A percentile compares a stretch with the other conserved stretches of the same genome.
These are phyloP conservation scores for Drosophila orosa DNA, from an alignment of 1,140 invertebrate genomes.

Conservation along the genomic window DNA sequence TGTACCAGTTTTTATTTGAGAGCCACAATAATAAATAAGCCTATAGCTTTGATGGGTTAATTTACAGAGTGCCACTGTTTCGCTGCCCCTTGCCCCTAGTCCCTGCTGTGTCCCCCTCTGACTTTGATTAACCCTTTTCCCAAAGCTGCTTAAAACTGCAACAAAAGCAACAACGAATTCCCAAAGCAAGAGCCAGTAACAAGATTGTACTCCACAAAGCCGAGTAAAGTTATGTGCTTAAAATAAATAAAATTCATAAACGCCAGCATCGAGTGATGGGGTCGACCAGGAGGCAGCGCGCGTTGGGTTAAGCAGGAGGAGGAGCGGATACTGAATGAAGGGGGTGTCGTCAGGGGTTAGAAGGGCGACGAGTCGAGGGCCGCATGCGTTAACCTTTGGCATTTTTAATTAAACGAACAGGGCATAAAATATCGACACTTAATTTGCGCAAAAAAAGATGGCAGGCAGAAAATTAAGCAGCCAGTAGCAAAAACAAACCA, in stretches of 20 bases:
- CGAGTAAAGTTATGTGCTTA: conserved; percentile 64
- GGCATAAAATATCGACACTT: conserved; percentile 82
- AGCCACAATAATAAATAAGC: conserved; percentile 22
- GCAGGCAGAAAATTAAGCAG: conserved; percentile 77
- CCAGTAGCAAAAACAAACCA: conserved; percentile 48
- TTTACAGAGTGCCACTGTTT: conserved; percentile 37
- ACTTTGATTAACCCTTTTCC: conserved; percentile 71
- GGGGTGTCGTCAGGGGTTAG: conserved; percentile 15
- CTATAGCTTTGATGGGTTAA: conserved; percentile 35
- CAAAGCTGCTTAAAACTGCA: conserved; percentile 76
- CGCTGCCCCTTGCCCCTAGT: neutral
- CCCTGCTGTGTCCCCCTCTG: neutral
- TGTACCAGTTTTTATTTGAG: conserved; percentile 3
- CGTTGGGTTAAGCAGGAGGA: neutral
- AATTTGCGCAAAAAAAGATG: conserved; percentile 76
- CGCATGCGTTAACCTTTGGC: conserved; percentile 78
- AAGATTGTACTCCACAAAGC: conserved; percentile 47
- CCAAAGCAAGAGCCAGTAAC: conserved; percentile 59
- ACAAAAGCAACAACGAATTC: conserved; percentile 39
- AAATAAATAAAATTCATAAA: conserved; percentile 79
- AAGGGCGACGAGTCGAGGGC: conserved; percentile 40
- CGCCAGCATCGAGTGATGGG: conserved; percentile 50
- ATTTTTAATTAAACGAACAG: conserved; percentile 81
- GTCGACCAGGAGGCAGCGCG: neutral
- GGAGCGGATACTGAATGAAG: neutral